Evolutionary conservation across 1,140 invertebrate species (phyloP).

Genomic region (Aphis craccivora): DNA sequence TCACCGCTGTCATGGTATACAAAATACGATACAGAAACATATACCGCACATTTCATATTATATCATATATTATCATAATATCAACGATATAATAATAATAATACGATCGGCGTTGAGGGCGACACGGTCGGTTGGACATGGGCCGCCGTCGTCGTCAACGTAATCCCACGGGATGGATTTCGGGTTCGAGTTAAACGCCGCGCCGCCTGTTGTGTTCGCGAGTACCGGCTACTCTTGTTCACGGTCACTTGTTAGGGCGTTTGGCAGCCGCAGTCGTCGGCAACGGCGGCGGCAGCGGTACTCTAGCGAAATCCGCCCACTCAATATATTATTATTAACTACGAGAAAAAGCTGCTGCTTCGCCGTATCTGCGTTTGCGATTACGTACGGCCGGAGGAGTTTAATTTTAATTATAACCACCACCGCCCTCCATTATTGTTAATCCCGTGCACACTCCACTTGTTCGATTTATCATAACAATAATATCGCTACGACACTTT

Average conservation of each 20-base stretch:
- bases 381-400: conserved; percentile 53
- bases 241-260: conserved; percentile 58
- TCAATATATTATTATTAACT: conserved; percentile 34
- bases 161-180: conserved; percentile 55
- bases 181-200: conserved; percentile 53
- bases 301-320: conserved; percentile 42
- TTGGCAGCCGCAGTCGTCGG: conserved; percentile 34
- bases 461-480: conserved; percentile 1
- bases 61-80: conserved; percentile 27
- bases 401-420: conserved; percentile 52
- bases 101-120: conserved; percentile 40
- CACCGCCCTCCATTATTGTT: not conserved
- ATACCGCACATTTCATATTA: not conserved
- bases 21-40: not conserved
- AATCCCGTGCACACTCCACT: conserved; percentile 29
- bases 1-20: not conserved
- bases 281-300: not conserved
- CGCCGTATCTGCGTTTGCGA: not conserved
- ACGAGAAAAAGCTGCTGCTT: conserved; percentile 29
- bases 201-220: conserved; percentile 36
- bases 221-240: conserved; percentile 39
- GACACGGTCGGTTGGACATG: conserved; percentile 54
- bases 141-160: not conserved
- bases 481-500: not conserved
- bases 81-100: conserved; percentile 41